Evolutionary conservation across 2,888 invertebrate species (phyloP).

Genomic region (Melanchra persicariae): DNA sequence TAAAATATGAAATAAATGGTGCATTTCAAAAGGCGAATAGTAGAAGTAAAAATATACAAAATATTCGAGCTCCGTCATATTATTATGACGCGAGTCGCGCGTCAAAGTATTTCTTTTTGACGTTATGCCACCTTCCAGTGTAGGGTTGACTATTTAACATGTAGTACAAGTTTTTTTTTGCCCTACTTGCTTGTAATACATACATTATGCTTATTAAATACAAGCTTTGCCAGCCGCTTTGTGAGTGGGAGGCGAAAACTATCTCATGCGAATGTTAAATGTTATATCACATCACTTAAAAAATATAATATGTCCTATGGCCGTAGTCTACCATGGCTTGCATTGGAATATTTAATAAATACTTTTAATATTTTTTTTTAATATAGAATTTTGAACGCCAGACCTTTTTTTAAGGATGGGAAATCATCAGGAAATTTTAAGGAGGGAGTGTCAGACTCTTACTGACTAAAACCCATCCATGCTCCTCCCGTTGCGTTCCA

Average conservation of each 20-base stretch:
- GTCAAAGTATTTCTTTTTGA: slow-evolving; percentile 70
- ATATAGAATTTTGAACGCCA: too few species aligned
- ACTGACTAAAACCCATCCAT: too few species aligned
- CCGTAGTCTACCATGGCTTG: not conserved
- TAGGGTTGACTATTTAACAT: slow-evolving; percentile 58
- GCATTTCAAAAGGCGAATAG: slow-evolving; percentile 21
- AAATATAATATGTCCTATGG: not conserved
- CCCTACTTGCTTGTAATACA: too few species aligned
- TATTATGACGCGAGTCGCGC: slow-evolving; percentile 56
- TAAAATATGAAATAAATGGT: slow-evolving; percentile 30
- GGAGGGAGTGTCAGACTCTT: too few species aligned
- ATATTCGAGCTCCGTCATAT: slow-evolving; percentile 59
- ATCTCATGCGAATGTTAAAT: not conserved
- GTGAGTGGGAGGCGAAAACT: not conserved
- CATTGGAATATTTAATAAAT: too few species aligned
- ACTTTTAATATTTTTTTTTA: too few species aligned
- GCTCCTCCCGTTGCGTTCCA: too few species aligned
- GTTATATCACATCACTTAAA: too few species aligned
- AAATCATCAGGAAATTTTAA: too few species aligned
- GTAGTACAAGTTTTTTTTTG: not conserved
- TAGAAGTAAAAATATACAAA: slow-evolving; percentile 56
- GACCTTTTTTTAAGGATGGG: too few species aligned
- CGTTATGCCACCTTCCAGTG: slow-evolving; percentile 38
- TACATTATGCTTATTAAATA: not conserved
- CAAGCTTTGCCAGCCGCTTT: not conserved